Evolutionary conservation across 2,113 vertebrate species (phyloP).

Genomic region (Montifringilla adamsi): DNA sequence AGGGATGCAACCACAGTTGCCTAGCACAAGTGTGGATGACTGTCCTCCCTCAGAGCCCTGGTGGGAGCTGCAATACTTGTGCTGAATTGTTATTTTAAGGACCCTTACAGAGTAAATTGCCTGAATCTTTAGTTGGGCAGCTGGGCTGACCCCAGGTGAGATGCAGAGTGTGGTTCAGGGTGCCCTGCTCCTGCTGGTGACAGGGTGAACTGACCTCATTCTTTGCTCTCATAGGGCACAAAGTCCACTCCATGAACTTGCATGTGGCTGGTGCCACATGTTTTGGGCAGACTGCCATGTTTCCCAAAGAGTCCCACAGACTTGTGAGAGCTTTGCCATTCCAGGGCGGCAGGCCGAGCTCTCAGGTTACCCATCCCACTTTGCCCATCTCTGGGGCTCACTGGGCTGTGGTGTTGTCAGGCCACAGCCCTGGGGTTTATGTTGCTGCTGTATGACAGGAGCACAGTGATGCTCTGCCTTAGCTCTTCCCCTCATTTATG

Average conservation of each 20-base stretch:
- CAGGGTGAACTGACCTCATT: background rate
- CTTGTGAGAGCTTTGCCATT: background rate
- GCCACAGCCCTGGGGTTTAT: background rate
- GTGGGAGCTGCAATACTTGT: background rate
- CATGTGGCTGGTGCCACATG: background rate
- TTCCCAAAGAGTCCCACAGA: background rate
- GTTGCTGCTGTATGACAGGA: background rate
- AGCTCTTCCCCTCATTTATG: accelerated
- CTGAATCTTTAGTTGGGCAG: background rate
- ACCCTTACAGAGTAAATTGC: background rate
- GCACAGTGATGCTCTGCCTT: background rate
- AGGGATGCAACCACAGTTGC: background rate
- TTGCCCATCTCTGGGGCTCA: background rate
- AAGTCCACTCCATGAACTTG: background rate
- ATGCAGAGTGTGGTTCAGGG: background rate
- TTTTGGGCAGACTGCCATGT: background rate
- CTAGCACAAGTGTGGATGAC: conserved; percentile 6
- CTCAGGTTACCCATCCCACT: accelerated
- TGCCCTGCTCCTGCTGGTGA: background rate
- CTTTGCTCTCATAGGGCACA: background rate
- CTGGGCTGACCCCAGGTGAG: background rate
- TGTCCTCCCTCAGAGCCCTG: conserved; percentile 23
- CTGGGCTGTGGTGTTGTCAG: accelerated
- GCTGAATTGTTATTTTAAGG: background rate
- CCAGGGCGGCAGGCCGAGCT: background rate